Base-by-base conservation (phyloP, 53 echinoderm and acorn worm species). In the Holothuria leucospilota region DNA sequence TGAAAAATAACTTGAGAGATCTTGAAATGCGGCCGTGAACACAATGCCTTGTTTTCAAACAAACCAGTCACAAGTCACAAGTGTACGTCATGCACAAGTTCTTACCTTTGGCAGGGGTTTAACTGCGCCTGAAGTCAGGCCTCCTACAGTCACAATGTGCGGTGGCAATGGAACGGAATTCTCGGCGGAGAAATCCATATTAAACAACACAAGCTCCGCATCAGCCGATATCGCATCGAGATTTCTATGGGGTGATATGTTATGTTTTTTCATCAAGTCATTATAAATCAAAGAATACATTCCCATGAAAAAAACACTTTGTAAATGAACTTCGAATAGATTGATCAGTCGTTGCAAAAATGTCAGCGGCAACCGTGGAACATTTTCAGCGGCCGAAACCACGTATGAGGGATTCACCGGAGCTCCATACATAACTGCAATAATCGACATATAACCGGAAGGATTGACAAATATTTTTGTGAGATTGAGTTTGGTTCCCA, bases 161-260 rank as follows among this genome's bases (percentile, higher is more conserved):
- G 92, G 95, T 30, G 88, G 92, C 9, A 90, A 73, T 25, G 95
- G 86, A 5, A 77, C 59, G 0, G 90, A 64, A 67, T 81, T 86
- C 61, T 95, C 95, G 4, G 64, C 29, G 2, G 90, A 27, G 29
- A 92, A 87, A 69, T 95, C 95, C 27, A 90, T 88, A 69, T 90
- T 92, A 58, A 88, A 85, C 24, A 95, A 69, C 77, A 92, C 69
- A 39, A 95, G 30, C 18, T 92, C 95, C n/a, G 90, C 88, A 18
- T 78, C 28, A 49, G 78, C 39, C 27, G 12, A 56, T 10, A 78
- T 24, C 27, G 24, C 58, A 56, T 78, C 59, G 20, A 78, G 18
- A 58, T 26, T 25, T 58, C 77, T 75, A 42, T 90, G 84, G 6
- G 92, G 82, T 21, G 79, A 87, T 29, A 94, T 85, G 2, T 73